Evolutionary conservation across 2,113 vertebrate genomes (phyloP).

Genomic region (Proteles cristata): DNA sequence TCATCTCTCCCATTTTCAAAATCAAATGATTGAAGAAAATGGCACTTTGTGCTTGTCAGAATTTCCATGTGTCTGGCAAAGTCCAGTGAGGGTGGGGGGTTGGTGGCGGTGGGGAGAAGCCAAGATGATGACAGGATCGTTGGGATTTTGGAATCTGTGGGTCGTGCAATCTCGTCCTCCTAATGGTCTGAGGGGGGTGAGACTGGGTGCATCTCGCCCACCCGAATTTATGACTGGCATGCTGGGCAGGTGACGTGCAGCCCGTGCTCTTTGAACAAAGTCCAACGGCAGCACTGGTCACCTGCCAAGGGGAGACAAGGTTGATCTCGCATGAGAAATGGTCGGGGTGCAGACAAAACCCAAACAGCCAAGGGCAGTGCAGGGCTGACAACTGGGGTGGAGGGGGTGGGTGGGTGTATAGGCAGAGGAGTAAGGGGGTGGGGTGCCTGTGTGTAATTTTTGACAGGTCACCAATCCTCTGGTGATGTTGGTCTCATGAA

Average conservation of each 20-base stretch:
- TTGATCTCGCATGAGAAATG: neutral
- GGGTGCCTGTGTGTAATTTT: accelerated
- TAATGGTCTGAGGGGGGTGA: neutral
- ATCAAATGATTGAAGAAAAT: slow-evolving; percentile 1
- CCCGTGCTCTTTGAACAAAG: neutral
- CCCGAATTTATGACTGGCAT: neutral
- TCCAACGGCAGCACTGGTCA: neutral
- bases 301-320: neutral
- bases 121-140: neutral
- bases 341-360: neutral
- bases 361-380: accelerated
- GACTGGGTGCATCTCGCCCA: neutral
- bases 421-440: neutral
- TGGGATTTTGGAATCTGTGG: neutral
- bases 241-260: neutral
- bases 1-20: neutral
- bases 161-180: neutral
- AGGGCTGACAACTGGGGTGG: neutral
- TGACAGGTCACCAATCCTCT: neutral
- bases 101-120: neutral
- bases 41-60: neutral
- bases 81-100: no score
- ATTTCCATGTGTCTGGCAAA: neutral
- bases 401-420: neutral
- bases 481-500: neutral